These are phyloP conservation scores for Globodera ellingtonae DNA, from an alignment of 1,140 invertebrate genomes.

Conservation along the genomic window DNA sequence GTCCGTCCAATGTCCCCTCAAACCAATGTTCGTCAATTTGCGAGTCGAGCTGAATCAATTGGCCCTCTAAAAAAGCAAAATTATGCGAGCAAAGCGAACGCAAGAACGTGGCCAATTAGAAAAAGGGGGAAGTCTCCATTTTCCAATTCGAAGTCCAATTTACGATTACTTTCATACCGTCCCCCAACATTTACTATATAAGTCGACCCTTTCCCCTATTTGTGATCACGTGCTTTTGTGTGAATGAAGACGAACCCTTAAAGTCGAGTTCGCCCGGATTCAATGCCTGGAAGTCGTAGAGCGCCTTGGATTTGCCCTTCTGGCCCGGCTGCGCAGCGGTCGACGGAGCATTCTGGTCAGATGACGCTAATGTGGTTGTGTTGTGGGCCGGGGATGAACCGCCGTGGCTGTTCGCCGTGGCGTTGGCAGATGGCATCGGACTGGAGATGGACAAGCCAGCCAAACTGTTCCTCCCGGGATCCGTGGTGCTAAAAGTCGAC, in stretches of 20 bases:
- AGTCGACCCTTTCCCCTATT: too few relatives aligned
- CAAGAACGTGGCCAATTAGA: neutral
- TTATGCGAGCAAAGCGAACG: too few relatives aligned
- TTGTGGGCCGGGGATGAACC: conserved; percentile 8
- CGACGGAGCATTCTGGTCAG: neutral
- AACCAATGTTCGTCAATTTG: conserved; percentile 65
- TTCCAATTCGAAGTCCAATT: too few relatives aligned
- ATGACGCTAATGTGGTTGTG: conserved; percentile 19
- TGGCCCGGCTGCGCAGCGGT: neutral
- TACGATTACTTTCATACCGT: neutral
- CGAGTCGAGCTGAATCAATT: conserved; percentile 57
- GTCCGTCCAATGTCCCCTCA: conserved; percentile 58
- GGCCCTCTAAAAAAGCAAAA: conserved; percentile 41
- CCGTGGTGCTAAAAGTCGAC: conserved; percentile 48
- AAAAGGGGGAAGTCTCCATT: neutral
- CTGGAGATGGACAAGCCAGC: conserved; percentile 23
- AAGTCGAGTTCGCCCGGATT: conserved; percentile 61
- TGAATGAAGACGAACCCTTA: conserved; percentile 42
- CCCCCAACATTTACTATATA: neutral
- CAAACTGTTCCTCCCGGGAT: conserved; percentile 32
- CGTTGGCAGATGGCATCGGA: conserved; percentile 9
- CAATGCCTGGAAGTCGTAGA: conserved; percentile 54
- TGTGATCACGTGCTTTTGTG: too few relatives aligned
- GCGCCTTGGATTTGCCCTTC: conserved; percentile 50
- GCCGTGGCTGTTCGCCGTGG: conserved; percentile 1